Evolutionary conservation across 1,140 invertebrate genomes (phyloP).

Genomic region (Saccostrea glomerata): DNA sequence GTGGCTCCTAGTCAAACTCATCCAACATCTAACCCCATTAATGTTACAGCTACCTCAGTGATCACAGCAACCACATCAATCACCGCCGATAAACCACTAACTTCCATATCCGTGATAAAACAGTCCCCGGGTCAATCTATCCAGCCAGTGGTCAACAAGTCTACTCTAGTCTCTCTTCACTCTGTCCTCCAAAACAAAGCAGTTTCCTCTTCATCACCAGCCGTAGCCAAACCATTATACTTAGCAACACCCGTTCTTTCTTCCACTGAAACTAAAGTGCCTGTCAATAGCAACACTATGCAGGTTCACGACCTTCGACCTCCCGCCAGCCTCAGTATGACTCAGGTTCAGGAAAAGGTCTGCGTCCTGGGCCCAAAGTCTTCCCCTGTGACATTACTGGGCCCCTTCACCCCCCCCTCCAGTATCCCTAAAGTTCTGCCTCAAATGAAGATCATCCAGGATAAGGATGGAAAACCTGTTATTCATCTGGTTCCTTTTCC

Average conservation of each 20-base stretch:
- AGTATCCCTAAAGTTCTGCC: constrained; percentile 24
- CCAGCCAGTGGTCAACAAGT: not conserved
- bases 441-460: constrained; percentile 33
- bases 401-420: constrained; percentile 7
- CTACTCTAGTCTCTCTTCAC: not conserved
- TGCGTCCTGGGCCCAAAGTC: constrained; percentile 32
- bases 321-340: not conserved
- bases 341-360: constrained; percentile 16
- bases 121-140: not conserved
- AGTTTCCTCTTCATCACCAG: not conserved
- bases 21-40: not conserved
- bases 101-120: not conserved
- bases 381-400: constrained; percentile 18
- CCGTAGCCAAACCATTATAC: not conserved
- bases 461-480: constrained; percentile 34
- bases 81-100: not conserved
- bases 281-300: not conserved
- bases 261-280: not conserved
- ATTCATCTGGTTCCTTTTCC: constrained; percentile 28
- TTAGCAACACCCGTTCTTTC: not conserved
- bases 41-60: not conserved
- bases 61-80: not conserved
- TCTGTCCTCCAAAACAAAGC: constrained; percentile 3
- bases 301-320: constrained; percentile 2
- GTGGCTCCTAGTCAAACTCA: not conserved